A percentile compares a stretch with the other conserved stretches of the same genome.
phyloP scores from a whole-genome alignment of 2,888 invertebrate species.

The Mythimna loreyi region DNA sequence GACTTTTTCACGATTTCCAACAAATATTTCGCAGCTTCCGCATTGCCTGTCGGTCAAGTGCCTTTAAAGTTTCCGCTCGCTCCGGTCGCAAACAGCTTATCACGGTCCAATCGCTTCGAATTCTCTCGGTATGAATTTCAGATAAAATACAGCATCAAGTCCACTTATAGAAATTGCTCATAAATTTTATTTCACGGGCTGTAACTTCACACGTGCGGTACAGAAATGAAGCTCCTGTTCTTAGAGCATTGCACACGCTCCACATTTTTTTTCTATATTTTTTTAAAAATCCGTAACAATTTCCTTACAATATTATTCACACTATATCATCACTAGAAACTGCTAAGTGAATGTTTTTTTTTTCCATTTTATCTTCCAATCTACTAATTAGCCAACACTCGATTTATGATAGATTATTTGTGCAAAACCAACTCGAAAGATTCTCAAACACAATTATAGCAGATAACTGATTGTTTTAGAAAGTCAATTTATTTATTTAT shows the following conservation, averaged over 20 bases:
- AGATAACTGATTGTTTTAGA: background rate
- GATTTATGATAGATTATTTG: background rate
- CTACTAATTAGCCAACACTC: background rate
- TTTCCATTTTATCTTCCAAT: background rate
- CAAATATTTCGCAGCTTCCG: slow-evolving; percentile 1
- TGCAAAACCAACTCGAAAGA: background rate
- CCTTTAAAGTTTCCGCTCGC: background rate
- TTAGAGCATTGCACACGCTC: slow-evolving; percentile 55
- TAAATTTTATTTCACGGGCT: slow-evolving; percentile 58
- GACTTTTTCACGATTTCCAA: background rate
- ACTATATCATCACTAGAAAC: slow-evolving; percentile 14
- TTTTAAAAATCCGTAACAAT: slow-evolving; percentile 28
- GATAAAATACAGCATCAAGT: slow-evolving; percentile 31
- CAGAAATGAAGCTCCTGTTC: slow-evolving; percentile 60
- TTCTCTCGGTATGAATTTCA: slow-evolving; percentile 36
- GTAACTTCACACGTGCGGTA: slow-evolving; percentile 55
- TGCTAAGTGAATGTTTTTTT: background rate
- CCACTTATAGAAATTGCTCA: slow-evolving; percentile 52
- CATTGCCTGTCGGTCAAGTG: background rate
- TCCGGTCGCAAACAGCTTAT: slow-evolving; percentile 17
- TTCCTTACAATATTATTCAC: slow-evolving; percentile 43
- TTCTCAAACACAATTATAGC: background rate
- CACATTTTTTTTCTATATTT: slow-evolving; percentile 45
- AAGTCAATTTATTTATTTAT: too few relatives aligned
- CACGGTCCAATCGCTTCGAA: slow-evolving; percentile 7